Base-by-base conservation (phyloP, 2,797 vertebrate species). In the Taeniopygia guttata region DNA sequence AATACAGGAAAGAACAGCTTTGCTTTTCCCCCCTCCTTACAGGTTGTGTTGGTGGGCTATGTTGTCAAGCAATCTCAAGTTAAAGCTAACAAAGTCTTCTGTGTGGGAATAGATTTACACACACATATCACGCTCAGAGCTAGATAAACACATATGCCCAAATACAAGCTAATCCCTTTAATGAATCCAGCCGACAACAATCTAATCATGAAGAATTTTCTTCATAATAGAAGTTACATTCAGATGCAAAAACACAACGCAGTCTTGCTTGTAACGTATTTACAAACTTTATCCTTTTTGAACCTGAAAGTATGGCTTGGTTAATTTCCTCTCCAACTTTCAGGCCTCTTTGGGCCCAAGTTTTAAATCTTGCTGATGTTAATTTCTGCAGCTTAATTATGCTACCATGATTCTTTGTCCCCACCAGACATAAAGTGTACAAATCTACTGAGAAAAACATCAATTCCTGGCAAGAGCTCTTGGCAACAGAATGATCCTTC, bases 161-260 rank as follows among this genome's bases (percentile, higher is more conserved):
- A 96, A 85, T 46, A 85, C 79, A 74, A 93, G 60, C 26, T 89
- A 96, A 95, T 93, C 45, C 64, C 18, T 88, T 87, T 90, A 96
- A 93, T 81, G 59, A 95, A 78, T 62, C 80, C 84, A 93, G 64
- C 66, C 66, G 58, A 77, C 74, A 70, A 46, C 43, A 89, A 27
- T 34, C 49, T 91, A 91, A 93, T 91, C 51, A 48, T 51, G 43
- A 64, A 2, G n/a, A 38, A 26, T 82, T 67, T 89, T 66, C 54
- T 52, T 75, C 64, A 29, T 38, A 94, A 43, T 13, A 48, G 32
- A 79, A 86, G 26, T 19, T 74, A n/a, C 62, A 77, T 72, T 87
- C 42, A 75, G 72, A 87, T 34, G 25, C 32, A 85, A 18, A 87
- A 74, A 51, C 30, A 60, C n/a, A 64, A 29, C 5, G 5, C 13